These are phyloP conservation scores for Chanos chanos DNA, from an alignment of 2,797 vertebrate species.

Conservation along the genomic window DNA sequence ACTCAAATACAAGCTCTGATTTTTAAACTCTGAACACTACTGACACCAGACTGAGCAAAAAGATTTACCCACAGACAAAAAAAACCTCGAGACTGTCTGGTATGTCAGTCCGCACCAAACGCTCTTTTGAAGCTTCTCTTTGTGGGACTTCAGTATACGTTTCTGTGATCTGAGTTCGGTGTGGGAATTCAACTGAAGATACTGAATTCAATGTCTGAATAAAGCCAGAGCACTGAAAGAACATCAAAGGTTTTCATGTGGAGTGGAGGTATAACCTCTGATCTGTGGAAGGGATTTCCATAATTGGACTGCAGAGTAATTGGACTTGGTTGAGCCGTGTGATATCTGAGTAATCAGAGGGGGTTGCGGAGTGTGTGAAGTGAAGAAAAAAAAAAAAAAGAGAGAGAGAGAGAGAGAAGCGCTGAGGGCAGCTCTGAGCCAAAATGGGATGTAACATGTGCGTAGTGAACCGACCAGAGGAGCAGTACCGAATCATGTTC, in stretches of 20 bases:
- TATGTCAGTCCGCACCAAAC: too few relatives aligned
- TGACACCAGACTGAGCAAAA: too few relatives aligned
- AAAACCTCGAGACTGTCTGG: too few relatives aligned
- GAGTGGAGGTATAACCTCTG: constrained; percentile 23
- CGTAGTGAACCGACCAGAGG: constrained; percentile 81
- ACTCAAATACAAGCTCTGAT: too few relatives aligned
- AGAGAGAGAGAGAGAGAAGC: neutral
- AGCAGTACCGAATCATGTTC: constrained; percentile 83
- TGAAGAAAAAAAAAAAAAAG: neutral
- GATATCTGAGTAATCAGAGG: neutral
- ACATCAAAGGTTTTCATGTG: constrained; percentile 42
- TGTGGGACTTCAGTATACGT: neutral
- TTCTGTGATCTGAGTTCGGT: neutral
- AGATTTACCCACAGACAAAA: too few relatives aligned
- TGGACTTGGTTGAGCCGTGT: neutral
- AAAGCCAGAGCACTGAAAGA: constrained; percentile 17
- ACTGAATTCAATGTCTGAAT: constrained; percentile 5
- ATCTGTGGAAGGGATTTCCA: constrained; percentile 21
- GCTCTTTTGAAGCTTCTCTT: too few relatives aligned
- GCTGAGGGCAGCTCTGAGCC: neutral
- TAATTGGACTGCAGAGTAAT: constrained; percentile 22
- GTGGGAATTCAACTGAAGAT: constrained; percentile 8
- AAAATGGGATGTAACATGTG: constrained; percentile 87
- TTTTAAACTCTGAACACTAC: too few relatives aligned
- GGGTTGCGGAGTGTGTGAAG: neutral